Evolutionary conservation across 2,888 invertebrate genomes (phyloP), one percentile per base, ranked within the genome.

Genomic region (Trachelus tabidus): DNA sequence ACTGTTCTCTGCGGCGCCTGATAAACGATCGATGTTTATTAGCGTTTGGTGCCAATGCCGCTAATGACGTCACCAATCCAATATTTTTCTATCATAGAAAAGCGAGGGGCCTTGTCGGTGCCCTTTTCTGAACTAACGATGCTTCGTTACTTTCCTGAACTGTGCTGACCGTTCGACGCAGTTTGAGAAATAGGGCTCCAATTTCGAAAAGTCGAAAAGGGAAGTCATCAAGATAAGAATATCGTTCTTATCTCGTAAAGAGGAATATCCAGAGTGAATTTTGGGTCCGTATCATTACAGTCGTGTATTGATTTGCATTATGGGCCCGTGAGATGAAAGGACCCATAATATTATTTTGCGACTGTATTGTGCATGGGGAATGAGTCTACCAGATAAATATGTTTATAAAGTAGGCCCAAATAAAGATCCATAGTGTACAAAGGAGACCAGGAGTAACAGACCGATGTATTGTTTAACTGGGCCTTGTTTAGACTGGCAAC

Each of bases 401-500:
- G 56, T 15, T 15, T 23, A 2, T 15, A 56, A 56, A 56, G 56
- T 40, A 40, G 40, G 15, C 40, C 40, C 40, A 40, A 40, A 15
- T 40, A 40, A 40, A 15, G 40, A 40, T 40, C 15, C 40, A 40
- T 1, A 40, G 6, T 15, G 40, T 34, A 73, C 23, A 37, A 34
- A 37, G 31, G 40, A 68, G 56, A 68, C 56, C 12, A 30, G n/a
- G 11, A 37, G n/a, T 31, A 33, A 23, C 12, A 56, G 68, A 56
- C n/a, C 30, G 68, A 23, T 23, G 56, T 31, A 11, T 68, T 69
- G 40, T 31, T 75, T 23, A 75, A 75, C 34, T n/a, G 79, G 80
- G 79, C 69, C 80, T 77, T 90, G 90, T 91, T 91, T 91, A 87
- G 91, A 87, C 88, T 91, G 89, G 87, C 85, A 80, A 77, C 79